These are phyloP conservation scores for Haemorhous mexicanus DNA, from an alignment of 2,113 vertebrate genomes.

Conservation along the genomic window DNA sequence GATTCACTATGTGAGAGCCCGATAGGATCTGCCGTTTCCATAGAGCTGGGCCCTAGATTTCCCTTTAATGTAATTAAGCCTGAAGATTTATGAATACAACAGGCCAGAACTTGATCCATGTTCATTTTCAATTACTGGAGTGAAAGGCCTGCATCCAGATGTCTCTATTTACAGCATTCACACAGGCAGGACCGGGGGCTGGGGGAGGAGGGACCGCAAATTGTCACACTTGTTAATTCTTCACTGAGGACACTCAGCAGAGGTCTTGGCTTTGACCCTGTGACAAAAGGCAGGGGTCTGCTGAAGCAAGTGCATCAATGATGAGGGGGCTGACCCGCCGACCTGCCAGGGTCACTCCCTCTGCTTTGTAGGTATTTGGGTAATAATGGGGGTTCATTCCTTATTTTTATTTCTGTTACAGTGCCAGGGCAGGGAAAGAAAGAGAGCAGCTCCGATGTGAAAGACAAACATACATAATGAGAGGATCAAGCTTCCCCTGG, in stretches of 20 bases:
- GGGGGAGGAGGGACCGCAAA: constrained; percentile 74
- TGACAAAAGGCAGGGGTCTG: constrained; percentile 75
- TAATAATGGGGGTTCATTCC: constrained; percentile 74
- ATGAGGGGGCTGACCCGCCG: constrained; percentile 75
- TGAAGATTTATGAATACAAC: constrained; percentile 93
- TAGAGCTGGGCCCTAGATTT: constrained; percentile 85
- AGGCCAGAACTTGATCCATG: constrained; percentile 95
- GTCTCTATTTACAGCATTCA: constrained; percentile 88
- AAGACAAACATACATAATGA: constrained; percentile 83
- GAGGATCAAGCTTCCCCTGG: constrained; percentile 76
- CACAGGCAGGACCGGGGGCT: constrained; percentile 74
- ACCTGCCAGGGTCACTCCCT: constrained; percentile 67
- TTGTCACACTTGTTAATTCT: constrained; percentile 89
- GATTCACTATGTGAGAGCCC: constrained; percentile 82
- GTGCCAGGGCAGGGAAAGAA: constrained; percentile 69
- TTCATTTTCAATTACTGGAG: constrained; percentile 88
- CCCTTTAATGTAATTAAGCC: constrained; percentile 95
- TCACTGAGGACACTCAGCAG: constrained; percentile 81
- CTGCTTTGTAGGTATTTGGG: constrained; percentile 81
- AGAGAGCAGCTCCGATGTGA: constrained; percentile 75
- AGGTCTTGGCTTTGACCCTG: constrained; percentile 86
- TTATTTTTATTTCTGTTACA: constrained; percentile 81
- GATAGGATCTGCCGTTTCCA: constrained; percentile 90
- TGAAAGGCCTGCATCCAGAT: constrained; percentile 91
- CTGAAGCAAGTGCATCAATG: constrained; percentile 79